Evolutionary conservation across 2,888 invertebrate genomes (phyloP).

Genomic region (Xanthia icteritia): DNA sequence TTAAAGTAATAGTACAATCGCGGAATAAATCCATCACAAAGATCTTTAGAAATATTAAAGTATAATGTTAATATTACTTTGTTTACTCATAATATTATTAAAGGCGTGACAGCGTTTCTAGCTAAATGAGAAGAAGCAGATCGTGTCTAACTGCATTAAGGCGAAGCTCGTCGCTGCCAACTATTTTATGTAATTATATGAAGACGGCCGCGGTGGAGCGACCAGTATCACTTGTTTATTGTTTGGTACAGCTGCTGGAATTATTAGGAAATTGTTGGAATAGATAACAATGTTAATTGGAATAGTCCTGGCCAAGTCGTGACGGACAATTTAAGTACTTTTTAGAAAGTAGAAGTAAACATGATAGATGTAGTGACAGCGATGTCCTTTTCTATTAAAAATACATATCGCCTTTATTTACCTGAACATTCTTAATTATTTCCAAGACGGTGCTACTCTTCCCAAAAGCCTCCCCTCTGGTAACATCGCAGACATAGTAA

Average conservation of each 20-base stretch:
- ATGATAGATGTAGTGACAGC: neutral
- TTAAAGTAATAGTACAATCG: no score
- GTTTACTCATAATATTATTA: neutral
- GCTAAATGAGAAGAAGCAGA: constrained; percentile 28
- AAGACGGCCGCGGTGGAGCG: neutral
- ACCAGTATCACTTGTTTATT: neutral
- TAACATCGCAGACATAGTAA: neutral
- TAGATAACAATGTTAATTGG: neutral
- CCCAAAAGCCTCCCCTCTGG: no score
- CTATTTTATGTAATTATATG: neutral
- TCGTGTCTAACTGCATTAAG: constrained; percentile 8
- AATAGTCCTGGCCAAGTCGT: neutral
- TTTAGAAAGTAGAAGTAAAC: neutral
- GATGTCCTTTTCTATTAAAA: neutral
- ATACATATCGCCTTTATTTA: neutral
- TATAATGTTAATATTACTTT: neutral
- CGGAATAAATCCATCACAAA: neutral
- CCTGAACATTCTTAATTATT: neutral
- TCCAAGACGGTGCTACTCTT: neutral
- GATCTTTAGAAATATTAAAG: neutral
- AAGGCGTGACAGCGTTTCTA: neutral
- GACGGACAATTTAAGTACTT: neutral
- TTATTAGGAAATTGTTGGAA: neutral
- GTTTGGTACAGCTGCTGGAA: no score
- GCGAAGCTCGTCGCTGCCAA: constrained; percentile 15